Base-by-base conservation (phyloP, 2,888 invertebrate genomes). In the Malthinus seriepunctatus region DNA sequence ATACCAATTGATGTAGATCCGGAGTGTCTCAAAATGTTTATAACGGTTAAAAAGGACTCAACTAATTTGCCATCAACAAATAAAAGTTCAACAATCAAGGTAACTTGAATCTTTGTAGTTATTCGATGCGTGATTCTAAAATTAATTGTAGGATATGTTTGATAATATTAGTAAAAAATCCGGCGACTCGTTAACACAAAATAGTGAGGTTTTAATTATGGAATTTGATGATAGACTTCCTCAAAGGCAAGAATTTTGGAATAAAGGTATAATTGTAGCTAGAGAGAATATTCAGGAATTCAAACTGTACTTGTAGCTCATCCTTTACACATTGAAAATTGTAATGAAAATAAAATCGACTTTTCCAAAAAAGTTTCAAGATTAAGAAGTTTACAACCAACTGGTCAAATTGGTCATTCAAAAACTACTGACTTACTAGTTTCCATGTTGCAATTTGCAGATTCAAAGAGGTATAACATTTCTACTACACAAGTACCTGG, bases 1-100 rank as follows among this genome's bases (percentile, higher is more conserved):
- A 73, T 92, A 51, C 92, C 92, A 0, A 75, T 75, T 0, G 81
- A 82, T 58, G 76, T 85, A 53, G 77, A 72, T 15, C 88, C 87
- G 0, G 73, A 77, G 38, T 88, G 88, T 69, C 80, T 82, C 58
- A 86, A 86, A 73, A 85, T 87, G 78, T 81, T 76, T 69, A 85
- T 88, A 62, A 83, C 83, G 0, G 80, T 84, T 6, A 46, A 50
- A 12, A 10, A n/a, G n/a, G 47, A 47, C n/a, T 70, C 73, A 7
- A 75, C 79, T 66, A 10, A 5, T 7, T 9, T n/a, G 10, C 6
- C 8, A n/a, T 35, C 52, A n/a, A 53, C 37, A 11, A 56, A 51
- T n/a, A 73, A 70, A 47, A 69, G 66, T 23, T 64, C 61, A 44
- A 66, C 64, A 31, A 56, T 74, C 37, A 74, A 72, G 65, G 39